Base-by-base conservation (phyloP, 2,113 vertebrate genomes). In the Pleuronectes platessa region DNA sequence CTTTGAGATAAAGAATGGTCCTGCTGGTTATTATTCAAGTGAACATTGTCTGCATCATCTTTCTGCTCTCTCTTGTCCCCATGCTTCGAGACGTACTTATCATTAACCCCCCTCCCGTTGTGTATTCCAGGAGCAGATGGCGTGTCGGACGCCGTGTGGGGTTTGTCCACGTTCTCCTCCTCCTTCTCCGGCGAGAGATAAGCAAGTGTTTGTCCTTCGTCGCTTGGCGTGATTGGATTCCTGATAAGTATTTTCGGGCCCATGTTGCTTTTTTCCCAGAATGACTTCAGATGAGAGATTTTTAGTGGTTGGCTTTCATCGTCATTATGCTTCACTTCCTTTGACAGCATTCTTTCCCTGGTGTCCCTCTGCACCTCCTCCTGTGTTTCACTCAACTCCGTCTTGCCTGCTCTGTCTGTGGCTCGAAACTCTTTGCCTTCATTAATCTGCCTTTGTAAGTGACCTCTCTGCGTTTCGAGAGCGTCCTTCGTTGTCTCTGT, bases 231-330 rank as follows among this genome's bases (percentile, higher is more conserved):
- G 45, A 80, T 61, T 54, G 89, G 78, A 69, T 88, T 91, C 61
- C 87, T 78, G 24, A 87, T 82, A 24, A 89, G 83, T 76, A 93
- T 89, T 88, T 88, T 92, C 9, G 90, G 89, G 2, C 88, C 91
- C 15, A 62, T 7, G 72, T 81, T 92, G 61, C 62, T 90, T 72
- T 78, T 91, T 81, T 95, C 93, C 92, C 91, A 93, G 72, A 93
- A 92, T 2, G 91, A 90, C 78, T 86, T 94, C 45, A 94, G 71
- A 35, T 90, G 71, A 17, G 86, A 83, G 35, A 93, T 83, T 64
- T 89, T 90, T 35, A 71, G 23, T 15, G 76, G 62, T 21, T 89
- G 78, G 21, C 66, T 86, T 64, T 88, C 92, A 58, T 85, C 61
- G 0, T 40, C 35, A n/a, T 51, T 53, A n/a, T 83, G 76, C 53